phyloP scores from a whole-genome alignment of 2,888 invertebrate genomes.

The Phasia obesa region DNA sequence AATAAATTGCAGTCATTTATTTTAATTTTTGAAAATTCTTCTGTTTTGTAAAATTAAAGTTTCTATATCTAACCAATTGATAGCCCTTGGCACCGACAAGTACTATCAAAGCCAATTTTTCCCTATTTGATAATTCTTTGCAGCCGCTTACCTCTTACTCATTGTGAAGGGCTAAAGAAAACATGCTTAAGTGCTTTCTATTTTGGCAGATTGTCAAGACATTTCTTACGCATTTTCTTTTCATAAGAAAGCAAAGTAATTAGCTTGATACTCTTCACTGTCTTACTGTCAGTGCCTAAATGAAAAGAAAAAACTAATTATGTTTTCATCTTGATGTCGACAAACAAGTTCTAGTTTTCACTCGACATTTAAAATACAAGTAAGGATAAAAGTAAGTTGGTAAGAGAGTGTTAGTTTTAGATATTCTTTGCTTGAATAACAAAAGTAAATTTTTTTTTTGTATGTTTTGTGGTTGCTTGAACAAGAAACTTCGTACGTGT shows the following conservation, averaged over 20 bases:
- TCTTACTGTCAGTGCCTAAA: background rate
- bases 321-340: background rate
- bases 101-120: too few relatives aligned
- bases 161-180: background rate
- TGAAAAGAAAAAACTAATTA: background rate
- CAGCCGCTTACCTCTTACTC: too few relatives aligned
- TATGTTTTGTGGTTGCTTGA: background rate
- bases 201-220: background rate
- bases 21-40: too few relatives aligned
- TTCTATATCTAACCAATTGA: too few relatives aligned
- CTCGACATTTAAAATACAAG: background rate
- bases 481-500: background rate
- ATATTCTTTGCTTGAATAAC: background rate
- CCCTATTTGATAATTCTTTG: too few relatives aligned
- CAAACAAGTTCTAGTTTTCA: background rate
- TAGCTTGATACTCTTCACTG: background rate
- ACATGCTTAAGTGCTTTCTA: slow-evolving; percentile 16
- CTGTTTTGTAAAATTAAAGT: too few relatives aligned
- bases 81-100: too few relatives aligned
- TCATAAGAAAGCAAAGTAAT: background rate
- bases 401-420: background rate
- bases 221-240: background rate
- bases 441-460: background rate
- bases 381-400: background rate
- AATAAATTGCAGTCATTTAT: too few relatives aligned